phyloP scores from a whole-genome alignment of 2,113 vertebrate species.

The Anser cygnoides region DNA sequence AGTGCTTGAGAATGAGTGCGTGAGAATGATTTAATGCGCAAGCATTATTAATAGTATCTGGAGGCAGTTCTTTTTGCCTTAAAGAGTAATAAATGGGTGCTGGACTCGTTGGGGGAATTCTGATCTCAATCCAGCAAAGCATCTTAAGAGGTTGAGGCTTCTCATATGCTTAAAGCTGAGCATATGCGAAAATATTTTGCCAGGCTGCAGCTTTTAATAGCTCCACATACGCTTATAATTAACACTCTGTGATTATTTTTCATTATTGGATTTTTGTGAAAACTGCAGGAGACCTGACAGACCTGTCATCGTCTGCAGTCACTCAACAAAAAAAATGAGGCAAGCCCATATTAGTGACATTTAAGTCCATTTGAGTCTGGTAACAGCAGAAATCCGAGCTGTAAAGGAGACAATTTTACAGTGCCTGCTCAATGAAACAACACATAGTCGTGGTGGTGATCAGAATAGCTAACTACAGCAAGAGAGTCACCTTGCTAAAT shows the following conservation, averaged over 20 bases:
- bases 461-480: background rate
- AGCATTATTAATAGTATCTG: background rate
- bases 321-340: constrained; percentile 19
- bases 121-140: constrained; percentile 32
- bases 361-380: background rate
- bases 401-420: background rate
- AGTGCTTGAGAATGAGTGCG: background rate
- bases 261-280: constrained; percentile 2
- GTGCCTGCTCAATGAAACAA: background rate
- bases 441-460: background rate
- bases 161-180: background rate
- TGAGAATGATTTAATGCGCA: background rate
- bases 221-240: background rate
- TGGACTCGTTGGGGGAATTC: background rate
- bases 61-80: background rate
- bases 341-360: constrained; percentile 22
- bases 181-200: background rate
- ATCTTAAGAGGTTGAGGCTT: background rate
- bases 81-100: background rate
- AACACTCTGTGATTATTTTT: background rate
- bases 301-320: constrained; percentile 8
- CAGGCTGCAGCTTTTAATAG: constrained; percentile 24
- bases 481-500: constrained; percentile 1
- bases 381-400: constrained; percentile 7
- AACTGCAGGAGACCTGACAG: background rate